Conservation (phyloP, 2,888 invertebrate species). For the Dione vanillae region DNA sequence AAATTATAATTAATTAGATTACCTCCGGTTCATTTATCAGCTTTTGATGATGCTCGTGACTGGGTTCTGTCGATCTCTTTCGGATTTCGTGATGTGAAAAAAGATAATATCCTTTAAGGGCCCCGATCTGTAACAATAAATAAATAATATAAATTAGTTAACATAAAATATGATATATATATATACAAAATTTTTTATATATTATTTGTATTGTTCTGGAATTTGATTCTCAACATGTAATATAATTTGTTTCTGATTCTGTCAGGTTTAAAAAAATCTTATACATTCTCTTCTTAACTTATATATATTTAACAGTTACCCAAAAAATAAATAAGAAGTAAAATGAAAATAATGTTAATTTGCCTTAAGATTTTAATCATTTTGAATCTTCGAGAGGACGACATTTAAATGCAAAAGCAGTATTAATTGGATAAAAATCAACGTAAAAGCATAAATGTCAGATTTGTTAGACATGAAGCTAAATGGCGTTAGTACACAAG, state of each 20-base stretch:
- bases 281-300: too few relatives aligned
- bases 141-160: slow-evolving; percentile 15
- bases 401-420: background rate
- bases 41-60: slow-evolving; percentile 90
- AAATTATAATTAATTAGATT: slow-evolving; percentile 34
- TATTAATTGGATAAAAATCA: slow-evolving; percentile 17
- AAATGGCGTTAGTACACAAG: background rate
- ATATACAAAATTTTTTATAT: too few relatives aligned
- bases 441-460: slow-evolving; percentile 12
- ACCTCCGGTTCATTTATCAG: slow-evolving; percentile 88
- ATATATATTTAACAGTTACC: too few relatives aligned
- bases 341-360: background rate
- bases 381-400: background rate
- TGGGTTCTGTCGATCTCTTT: slow-evolving; percentile 92
- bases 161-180: too few relatives aligned
- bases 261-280: too few relatives aligned
- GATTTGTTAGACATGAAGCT: background rate
- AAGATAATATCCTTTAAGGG: slow-evolving; percentile 93
- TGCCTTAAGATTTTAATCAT: background rate
- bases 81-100: slow-evolving; percentile 93
- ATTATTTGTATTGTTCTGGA: too few relatives aligned
- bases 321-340: background rate
- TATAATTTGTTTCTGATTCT: too few relatives aligned
- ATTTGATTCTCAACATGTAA: too few relatives aligned
- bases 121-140: slow-evolving; percentile 92